These are phyloP conservation scores for Diglossa brunneiventris DNA, from an alignment of 2,113 vertebrate genomes.

Conservation along the genomic window DNA sequence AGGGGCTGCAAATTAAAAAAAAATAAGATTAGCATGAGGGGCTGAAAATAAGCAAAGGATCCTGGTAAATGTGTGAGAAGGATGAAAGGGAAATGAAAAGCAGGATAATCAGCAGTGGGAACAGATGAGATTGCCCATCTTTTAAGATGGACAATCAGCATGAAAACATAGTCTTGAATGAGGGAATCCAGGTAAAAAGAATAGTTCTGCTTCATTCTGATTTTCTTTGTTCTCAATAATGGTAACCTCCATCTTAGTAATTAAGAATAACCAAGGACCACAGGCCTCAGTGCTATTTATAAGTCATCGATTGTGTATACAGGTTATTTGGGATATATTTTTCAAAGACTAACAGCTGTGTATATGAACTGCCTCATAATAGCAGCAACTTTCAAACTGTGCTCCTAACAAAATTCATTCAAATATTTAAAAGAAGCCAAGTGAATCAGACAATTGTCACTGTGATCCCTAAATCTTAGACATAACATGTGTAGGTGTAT, in stretches of 20 bases:
- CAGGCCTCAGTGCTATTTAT: neutral
- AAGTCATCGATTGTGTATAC: neutral
- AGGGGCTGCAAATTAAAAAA: neutral
- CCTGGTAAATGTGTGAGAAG: neutral
- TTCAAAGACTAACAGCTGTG: neutral
- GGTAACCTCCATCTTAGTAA: neutral
- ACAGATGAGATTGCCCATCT: neutral
- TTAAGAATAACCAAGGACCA: neutral
- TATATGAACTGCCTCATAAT: neutral
- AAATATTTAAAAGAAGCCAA: neutral
- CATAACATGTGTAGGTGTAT: rapidly evolving
- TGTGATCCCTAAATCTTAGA: neutral
- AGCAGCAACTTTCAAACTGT: neutral
- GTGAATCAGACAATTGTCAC: neutral
- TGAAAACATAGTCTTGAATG: neutral
- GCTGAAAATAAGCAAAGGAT: neutral
- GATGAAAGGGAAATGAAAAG: neutral
- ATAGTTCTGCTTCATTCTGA: neutral
- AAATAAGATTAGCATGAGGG: neutral
- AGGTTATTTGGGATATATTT: neutral
- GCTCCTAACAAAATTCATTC: neutral
- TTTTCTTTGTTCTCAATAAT: neutral
- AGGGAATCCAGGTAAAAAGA: neutral
- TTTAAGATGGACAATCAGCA: neutral
- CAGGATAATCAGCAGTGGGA: neutral